Evolutionary conservation across 2,113 vertebrate genomes (phyloP).

Genomic region (Acinonyx jubatus): DNA sequence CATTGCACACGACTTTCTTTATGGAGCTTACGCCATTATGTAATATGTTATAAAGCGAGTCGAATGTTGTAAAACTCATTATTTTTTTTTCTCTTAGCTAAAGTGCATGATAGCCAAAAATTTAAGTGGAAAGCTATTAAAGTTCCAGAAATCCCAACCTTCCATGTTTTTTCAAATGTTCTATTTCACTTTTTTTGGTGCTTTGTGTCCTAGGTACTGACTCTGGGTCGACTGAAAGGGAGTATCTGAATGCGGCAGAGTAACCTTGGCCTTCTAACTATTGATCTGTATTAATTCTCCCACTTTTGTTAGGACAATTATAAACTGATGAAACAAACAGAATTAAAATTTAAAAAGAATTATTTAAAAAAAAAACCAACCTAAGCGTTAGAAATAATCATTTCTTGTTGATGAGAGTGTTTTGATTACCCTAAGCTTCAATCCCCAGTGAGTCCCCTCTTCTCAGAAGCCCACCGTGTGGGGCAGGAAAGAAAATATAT

Average conservation of each 20-base stretch:
- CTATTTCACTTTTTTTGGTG: conserved; percentile 76
- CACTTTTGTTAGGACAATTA: conserved; percentile 60
- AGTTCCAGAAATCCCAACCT: conserved; percentile 85
- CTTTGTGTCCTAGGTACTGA: conserved; percentile 79
- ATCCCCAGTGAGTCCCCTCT: neutral
- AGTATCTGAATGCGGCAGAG: conserved; percentile 54
- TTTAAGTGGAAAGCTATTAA: conserved; percentile 88
- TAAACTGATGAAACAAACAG: neutral
- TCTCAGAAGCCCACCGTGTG: neutral
- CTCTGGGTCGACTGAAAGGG: conserved; percentile 67
- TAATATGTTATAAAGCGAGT: conserved; percentile 87
- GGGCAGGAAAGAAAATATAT: neutral
- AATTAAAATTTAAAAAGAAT: conserved; percentile 53
- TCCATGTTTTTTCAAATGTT: conserved; percentile 79
- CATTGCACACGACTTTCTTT: conserved; percentile 84
- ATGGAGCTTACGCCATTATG: conserved; percentile 86
- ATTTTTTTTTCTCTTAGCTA: conserved; percentile 85
- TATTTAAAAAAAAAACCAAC: conserved; percentile 21
- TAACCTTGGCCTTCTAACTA: conserved; percentile 69
- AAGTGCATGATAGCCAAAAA: conserved; percentile 85
- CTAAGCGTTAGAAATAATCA: neutral
- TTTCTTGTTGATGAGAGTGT: neutral
- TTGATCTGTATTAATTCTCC: conserved; percentile 74
- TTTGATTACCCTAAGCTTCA: neutral
- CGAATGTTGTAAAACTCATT: conserved; percentile 87